phyloP scores from a whole-genome alignment of 2,113 vertebrate genomes.

The Lamprotornis superbus region DNA sequence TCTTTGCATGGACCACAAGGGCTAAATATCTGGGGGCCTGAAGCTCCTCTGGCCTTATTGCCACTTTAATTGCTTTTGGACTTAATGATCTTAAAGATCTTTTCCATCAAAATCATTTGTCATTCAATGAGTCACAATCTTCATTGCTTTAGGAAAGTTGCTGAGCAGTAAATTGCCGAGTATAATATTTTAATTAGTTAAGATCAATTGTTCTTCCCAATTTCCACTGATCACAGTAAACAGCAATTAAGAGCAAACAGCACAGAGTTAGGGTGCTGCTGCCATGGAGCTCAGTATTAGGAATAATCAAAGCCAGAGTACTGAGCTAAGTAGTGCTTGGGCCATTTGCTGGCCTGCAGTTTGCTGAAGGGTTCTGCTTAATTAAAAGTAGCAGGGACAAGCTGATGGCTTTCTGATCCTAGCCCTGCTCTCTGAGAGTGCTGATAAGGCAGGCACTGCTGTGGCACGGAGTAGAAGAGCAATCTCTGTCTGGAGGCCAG shows the following conservation, averaged over 20 bases:
- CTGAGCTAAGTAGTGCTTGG: background rate
- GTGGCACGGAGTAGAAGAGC: background rate
- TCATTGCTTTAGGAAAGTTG: background rate
- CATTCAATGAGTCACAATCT: background rate
- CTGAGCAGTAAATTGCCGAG: background rate
- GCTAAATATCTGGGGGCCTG: background rate
- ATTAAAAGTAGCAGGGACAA: constrained; percentile 1
- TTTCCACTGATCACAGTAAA: background rate
- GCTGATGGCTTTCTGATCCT: background rate
- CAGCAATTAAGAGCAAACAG: background rate
- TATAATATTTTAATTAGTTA: background rate
- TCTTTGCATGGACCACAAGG: background rate
- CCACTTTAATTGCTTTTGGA: background rate
- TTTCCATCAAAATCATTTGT: background rate
- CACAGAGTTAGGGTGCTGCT: background rate
- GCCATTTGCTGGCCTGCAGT: background rate
- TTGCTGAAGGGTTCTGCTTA: background rate
- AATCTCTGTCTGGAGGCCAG: background rate
- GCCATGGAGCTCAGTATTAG: background rate
- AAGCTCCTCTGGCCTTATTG: background rate
- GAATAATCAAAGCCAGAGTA: background rate
- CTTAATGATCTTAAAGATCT: background rate
- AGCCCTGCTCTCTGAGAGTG: background rate
- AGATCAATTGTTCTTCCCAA: background rate
- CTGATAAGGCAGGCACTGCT: background rate